These are phyloP conservation scores for Pachycephus smyrnensis DNA, from an alignment of 2,888 invertebrate genomes.

Conservation along the genomic window DNA sequence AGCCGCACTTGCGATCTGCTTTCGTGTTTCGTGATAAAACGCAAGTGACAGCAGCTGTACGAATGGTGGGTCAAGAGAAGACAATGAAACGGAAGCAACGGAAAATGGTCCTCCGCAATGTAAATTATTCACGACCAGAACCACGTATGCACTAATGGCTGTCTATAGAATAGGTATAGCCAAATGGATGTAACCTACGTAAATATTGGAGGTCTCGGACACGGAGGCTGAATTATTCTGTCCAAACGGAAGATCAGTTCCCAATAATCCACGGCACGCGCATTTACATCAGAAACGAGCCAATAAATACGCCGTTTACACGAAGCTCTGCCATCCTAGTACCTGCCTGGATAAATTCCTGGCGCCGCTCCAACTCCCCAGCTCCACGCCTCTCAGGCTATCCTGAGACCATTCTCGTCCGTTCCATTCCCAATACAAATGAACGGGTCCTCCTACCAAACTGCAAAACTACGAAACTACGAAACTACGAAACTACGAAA, in stretches of 20 bases:
- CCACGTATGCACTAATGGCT: no score
- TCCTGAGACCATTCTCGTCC: slow-evolving; percentile 43
- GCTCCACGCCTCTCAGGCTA: slow-evolving; percentile 17
- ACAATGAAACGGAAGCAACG: no score
- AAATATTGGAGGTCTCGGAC: no score
- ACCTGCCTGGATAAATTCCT: slow-evolving; percentile 52
- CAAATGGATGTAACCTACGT: no score
- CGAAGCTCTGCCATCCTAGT: slow-evolving; percentile 26
- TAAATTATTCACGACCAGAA: no score
- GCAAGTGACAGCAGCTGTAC: no score
- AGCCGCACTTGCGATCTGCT: no score
- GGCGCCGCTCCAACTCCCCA: slow-evolving; percentile 54
- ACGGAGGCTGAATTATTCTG: slow-evolving; percentile 39
- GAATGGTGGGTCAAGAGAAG: no score
- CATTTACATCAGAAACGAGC: slow-evolving; percentile 55
- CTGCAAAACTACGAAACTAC: slow-evolving; percentile 46
- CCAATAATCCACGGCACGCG: slow-evolving; percentile 56
- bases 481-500: slow-evolving; percentile 45
- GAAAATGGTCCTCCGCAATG: no score
- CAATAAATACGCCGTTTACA: slow-evolving; percentile 57
- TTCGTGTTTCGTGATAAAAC: no score
- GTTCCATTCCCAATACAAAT: slow-evolving; percentile 51
- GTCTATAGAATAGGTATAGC: no score
- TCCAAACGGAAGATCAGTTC: slow-evolving; percentile 48
- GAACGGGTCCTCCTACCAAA: slow-evolving; percentile 35